Evolutionary conservation across 2,888 invertebrate genomes (phyloP), one percentile per base, ranked within the genome.

Genomic region (Lutraria lutraria): DNA sequence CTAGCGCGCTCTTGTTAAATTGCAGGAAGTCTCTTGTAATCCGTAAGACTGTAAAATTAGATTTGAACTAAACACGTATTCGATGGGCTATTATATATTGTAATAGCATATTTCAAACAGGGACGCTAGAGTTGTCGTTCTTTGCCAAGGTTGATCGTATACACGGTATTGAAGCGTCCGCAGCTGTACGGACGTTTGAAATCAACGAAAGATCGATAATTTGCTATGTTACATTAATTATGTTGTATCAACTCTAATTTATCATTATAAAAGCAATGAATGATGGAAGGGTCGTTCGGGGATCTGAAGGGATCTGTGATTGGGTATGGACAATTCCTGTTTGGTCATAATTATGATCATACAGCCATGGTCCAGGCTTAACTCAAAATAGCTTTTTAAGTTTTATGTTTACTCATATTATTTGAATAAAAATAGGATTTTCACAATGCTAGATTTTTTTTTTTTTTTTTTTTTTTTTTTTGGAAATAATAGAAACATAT

Each of bases 201-300:
- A 72, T 16, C 29, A 25, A 31, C 43, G 34, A 43, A 16, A n/a
- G 83, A n/a, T 83, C 83, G 43, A 83, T 83, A 83, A n/a, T 29
- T 43, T 43, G 83, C 29, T 4, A 63, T 19, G 34, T 52, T 43
- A 34, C 43, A 21, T 0, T 63, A 81, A 21, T 0, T 63, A 81
- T 88, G 72, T 84, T 88, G 83, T 79, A 60, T 84, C 34, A 19
- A 88, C 84, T 80, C 88, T 79, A 84, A 88, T 88, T 88, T 84
- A 84, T 88, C 88, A 88, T 81, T 29, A 16, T 43, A 43, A 81
- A 83, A 84, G 84, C 88, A 84, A 88, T 88, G 83, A 29, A 63
- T 43, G 68, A 68, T 72, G 72, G 52, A 31, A 72, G 83, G 53
- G 63, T 52, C 25, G 25, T 25, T 53, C 21, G 72, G 29, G 29